Evolutionary conservation across 2,888 invertebrate species (phyloP), one percentile per base, ranked within the genome.

Genomic region (Drosophila tripunctata): DNA sequence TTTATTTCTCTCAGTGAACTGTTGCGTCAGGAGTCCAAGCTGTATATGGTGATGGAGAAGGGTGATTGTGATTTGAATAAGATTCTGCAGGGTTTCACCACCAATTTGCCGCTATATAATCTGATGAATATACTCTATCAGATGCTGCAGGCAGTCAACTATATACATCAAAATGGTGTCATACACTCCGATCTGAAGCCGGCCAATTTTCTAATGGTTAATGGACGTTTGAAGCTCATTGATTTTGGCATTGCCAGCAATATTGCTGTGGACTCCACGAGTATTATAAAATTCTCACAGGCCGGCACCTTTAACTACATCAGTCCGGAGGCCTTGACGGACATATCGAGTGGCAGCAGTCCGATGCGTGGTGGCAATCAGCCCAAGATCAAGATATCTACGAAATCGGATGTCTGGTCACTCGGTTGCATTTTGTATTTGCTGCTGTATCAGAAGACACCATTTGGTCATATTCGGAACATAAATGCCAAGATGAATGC

Each of bases 161-260:
- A 96, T 87, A 97, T 99, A 88, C 99, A 99, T 87, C 93, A 95
- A 76, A 94, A 96, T 91, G 97, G 96, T 51, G 96, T 99, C 2
- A 97, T 99, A 79, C 99, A 99, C 92, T 96, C 98, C 0, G 99
- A 99, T 92, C 92, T 99, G 77, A 99, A 99, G 91, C 99, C 99
- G 0, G 97, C 97, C 0, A 99, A 99, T 92, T 99, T 99, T 91
- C 93, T 99, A 36, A 93, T 97, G 88, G 96, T 97, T 4, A 94
- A 94, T 68, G 96, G 96, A 1, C 93, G 95, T 38, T 91, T 99
- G 55, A 99, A 99, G 92, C 92, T 99, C 60, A 99, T 99, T 75
- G 99, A 99, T 92, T 99, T 99, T 92, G 99, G 99, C 52, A 98
- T 99, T 87, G 96, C 99, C 44, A 96, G 97, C 43, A 94, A 95